phyloP scores from a whole-genome alignment of 2,888 invertebrate species.

The Synanthedon tipuliformis region DNA sequence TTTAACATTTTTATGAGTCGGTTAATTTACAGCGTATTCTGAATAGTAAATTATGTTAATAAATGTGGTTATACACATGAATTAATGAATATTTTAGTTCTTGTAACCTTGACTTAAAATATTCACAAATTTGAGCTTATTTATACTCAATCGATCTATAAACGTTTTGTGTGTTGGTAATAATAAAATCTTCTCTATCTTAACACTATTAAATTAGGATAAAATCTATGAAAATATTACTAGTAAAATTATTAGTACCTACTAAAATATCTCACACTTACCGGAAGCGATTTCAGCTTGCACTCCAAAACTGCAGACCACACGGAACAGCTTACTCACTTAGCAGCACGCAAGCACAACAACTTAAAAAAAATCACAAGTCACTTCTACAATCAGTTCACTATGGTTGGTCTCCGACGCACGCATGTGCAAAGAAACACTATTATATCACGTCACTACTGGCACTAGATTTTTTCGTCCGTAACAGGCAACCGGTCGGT shows the following conservation, averaged over 20 bases:
- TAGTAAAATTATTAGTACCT: background rate
- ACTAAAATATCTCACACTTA: constrained; percentile 34
- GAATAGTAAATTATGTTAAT: too few relatives aligned
- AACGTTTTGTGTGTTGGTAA: too few relatives aligned
- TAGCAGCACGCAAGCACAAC: constrained; percentile 33
- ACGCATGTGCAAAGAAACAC: constrained; percentile 34
- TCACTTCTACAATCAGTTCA: constrained; percentile 38
- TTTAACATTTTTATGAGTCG: too few relatives aligned
- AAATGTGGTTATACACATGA: too few relatives aligned
- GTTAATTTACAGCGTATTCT: too few relatives aligned
- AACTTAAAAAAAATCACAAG: constrained; percentile 32
- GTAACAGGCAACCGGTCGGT: constrained; percentile 31
- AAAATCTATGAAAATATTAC: constrained; percentile 32
- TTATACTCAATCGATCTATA: too few relatives aligned
- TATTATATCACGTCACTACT: constrained; percentile 44
- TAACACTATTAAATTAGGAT: too few relatives aligned
- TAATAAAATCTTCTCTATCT: too few relatives aligned
- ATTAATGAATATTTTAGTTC: too few relatives aligned
- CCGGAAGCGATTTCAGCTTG: constrained; percentile 33
- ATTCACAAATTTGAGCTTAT: too few relatives aligned
- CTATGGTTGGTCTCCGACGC: constrained; percentile 22
- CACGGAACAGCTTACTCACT: constrained; percentile 28
- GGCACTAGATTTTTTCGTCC: constrained; percentile 23
- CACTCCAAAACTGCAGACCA: constrained; percentile 20
- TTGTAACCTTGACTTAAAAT: too few relatives aligned